Percentiles rank a stretch among this genome's conserved stretches.
These are phyloP conservation scores for Ostrea denselamellosa DNA, from an alignment of 1,140 invertebrate species.

Conservation along the genomic window DNA sequence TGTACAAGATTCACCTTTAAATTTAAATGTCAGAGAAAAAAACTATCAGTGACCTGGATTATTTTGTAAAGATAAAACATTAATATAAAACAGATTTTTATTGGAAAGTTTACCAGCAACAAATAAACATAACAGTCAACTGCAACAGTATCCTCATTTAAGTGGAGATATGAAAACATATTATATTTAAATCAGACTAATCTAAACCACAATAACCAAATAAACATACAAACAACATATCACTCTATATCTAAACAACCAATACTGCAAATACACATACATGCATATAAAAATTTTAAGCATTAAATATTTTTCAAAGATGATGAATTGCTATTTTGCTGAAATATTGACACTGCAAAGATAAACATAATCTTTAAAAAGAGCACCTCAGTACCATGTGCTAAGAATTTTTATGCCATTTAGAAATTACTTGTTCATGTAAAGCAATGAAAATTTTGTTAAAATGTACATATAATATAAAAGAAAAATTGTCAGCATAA, in stretches of 20 bases:
- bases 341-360: not conserved
- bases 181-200: not conserved
- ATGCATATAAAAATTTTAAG: not conserved
- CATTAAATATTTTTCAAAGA: not conserved
- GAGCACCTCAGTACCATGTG: not conserved
- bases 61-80: too few species aligned
- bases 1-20: too few species aligned
- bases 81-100: not conserved
- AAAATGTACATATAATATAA: not conserved
- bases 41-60: too few species aligned
- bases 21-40: too few species aligned
- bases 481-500: not conserved
- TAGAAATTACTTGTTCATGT: not conserved
- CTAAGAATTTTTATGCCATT: not conserved
- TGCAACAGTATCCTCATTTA: not conserved
- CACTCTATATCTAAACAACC: constrained; percentile 16
- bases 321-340: not conserved
- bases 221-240: not conserved
- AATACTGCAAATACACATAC: not conserved
- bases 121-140: constrained; percentile 3
- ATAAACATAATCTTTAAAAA: not conserved
- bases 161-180: not conserved
- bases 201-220: not conserved
- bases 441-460: not conserved
- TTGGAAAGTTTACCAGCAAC: not conserved